Percentiles rank a stretch among this genome's conserved stretches.
Evolutionary conservation across 2,888 invertebrate species (phyloP).

Genomic region (Stenodera caucasica): DNA sequence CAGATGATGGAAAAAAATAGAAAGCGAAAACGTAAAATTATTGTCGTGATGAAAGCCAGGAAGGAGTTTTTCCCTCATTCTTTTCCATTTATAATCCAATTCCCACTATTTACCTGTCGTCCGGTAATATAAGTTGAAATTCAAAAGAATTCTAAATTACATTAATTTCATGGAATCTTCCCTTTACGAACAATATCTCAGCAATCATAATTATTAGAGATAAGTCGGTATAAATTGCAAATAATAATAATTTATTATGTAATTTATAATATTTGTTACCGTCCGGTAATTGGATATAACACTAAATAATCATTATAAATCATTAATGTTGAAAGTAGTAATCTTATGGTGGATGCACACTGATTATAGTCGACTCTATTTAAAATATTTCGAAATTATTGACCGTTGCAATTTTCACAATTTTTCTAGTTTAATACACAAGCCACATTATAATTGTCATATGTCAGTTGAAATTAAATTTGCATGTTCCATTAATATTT

Average conservation of each 20-base stretch:
- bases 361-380: no score
- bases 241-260: constrained; percentile 22
- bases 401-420: background rate
- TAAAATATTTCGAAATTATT: background rate
- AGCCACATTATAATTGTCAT: background rate
- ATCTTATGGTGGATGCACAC: no score
- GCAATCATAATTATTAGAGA: background rate
- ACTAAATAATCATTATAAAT: no score
- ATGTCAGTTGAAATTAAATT: background rate
- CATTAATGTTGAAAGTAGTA: no score
- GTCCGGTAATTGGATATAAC: no score
- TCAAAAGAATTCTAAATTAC: constrained; percentile 18
- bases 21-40: background rate
- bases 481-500: background rate
- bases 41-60: background rate
- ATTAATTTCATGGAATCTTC: constrained; percentile 12
- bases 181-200: constrained; percentile 8
- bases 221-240: background rate
- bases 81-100: constrained; percentile 5
- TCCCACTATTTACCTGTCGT: constrained; percentile 12
- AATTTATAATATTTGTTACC: constrained; percentile 13
- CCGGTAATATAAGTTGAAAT: constrained; percentile 7
- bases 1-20: background rate
- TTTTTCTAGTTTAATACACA: background rate
- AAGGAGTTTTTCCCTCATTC: background rate